phyloP scores from a whole-genome alignment of 2,888 invertebrate genomes.

The Ferrisia virgata region DNA sequence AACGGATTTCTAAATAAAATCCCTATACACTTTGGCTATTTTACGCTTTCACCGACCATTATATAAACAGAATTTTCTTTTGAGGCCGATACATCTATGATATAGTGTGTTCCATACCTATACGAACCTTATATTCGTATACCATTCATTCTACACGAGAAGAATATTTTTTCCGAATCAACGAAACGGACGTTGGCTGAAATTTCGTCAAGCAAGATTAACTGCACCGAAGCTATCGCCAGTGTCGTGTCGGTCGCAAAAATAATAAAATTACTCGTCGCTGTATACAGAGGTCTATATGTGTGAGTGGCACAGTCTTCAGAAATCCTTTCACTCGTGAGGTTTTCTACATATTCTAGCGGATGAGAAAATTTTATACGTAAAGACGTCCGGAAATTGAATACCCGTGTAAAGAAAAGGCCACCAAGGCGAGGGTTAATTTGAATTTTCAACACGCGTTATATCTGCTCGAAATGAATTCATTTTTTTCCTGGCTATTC shows the following conservation, averaged over 20 bases:
- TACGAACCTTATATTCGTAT: not conserved
- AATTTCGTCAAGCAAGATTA: not conserved
- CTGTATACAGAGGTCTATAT: no score
- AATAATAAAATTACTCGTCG: not conserved
- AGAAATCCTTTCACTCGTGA: not conserved
- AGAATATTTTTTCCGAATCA: not conserved
- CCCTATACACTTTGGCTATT: not conserved
- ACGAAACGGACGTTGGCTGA: not conserved
- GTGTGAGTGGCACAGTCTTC: not conserved
- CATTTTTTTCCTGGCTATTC: no score
- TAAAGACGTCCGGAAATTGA: not conserved
- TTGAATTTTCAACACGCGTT: no score
- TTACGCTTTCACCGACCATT: conserved; percentile 1
- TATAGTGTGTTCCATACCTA: not conserved
- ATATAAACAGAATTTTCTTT: conserved; percentile 13
- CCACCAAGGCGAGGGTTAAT: no score
- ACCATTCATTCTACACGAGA: not conserved
- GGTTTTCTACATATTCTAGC: not conserved
- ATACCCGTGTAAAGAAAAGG: not conserved
- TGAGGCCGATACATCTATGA: conserved; percentile 2
- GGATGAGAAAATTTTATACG: not conserved
- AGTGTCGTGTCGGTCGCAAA: not conserved
- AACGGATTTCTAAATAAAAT: not conserved
- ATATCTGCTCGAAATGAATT: no score
- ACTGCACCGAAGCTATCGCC: not conserved